These are phyloP conservation scores for Sprattus sprattus DNA, from an alignment of 2,113 vertebrate species.

Conservation along the genomic window DNA sequence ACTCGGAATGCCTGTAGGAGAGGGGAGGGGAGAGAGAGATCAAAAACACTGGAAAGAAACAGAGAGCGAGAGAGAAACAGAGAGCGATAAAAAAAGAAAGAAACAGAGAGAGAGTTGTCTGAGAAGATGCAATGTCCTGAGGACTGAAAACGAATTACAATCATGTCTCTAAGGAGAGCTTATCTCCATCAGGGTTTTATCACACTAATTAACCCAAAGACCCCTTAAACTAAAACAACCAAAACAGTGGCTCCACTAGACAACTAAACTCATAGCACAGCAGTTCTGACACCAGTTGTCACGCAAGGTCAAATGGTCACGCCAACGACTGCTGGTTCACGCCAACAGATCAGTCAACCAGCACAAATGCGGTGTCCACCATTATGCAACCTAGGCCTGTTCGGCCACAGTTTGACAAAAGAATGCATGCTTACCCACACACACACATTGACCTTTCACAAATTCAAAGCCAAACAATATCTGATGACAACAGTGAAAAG, in stretches of 20 bases:
- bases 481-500: too few relatives aligned
- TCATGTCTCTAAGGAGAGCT: neutral
- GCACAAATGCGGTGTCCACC: neutral
- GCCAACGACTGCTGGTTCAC: neutral
- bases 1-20: neutral
- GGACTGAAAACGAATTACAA: neutral
- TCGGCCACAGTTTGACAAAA: neutral
- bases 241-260: neutral
- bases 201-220: neutral
- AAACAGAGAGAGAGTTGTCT: slow-evolving; percentile 33
- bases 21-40: neutral
- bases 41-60: neutral
- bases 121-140: neutral
- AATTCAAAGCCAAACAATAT: neutral
- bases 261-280: neutral
- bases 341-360: neutral
- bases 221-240: neutral
- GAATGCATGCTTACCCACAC: neutral
- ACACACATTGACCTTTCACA: neutral
- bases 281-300: neutral
- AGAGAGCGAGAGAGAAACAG: slow-evolving; percentile 31
- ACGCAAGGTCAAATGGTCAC: neutral
- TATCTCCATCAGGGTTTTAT: neutral
- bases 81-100: slow-evolving; percentile 35
- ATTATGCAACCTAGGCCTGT: neutral